These are phyloP conservation scores for Urophycis tenuis DNA, from an alignment of 2,797 vertebrate species.

Conservation along the genomic window DNA sequence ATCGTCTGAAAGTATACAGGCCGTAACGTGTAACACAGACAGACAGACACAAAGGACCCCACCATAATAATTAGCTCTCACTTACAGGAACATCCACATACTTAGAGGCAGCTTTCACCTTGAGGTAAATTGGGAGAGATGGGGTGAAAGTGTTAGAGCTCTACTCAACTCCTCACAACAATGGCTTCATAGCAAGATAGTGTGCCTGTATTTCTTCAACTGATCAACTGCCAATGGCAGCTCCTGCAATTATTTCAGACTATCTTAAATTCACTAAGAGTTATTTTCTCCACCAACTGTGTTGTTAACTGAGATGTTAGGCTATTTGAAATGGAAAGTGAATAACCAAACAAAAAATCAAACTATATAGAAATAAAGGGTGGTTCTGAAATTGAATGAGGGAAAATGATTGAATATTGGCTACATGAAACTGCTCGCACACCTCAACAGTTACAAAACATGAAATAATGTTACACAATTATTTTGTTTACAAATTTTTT, in stretches of 20 bases:
- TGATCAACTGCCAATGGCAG: conserved; percentile 17
- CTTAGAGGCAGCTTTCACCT: conserved; percentile 99
- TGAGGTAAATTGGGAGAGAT: conserved; percentile 57
- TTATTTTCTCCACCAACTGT: conserved; percentile 6
- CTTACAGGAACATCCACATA: conserved; percentile 99
- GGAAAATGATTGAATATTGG: conserved; percentile 1
- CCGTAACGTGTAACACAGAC: neutral
- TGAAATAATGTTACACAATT: neutral
- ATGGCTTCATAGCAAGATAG: conserved; percentile 19
- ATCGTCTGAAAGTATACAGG: neutral
- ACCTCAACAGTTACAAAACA: neutral
- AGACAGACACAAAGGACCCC: conserved; percentile 22
- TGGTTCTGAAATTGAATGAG: conserved; percentile 3
- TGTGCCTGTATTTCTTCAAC: neutral
- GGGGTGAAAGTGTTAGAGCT: conserved; percentile 39
- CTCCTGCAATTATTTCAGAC: conserved; percentile 16
- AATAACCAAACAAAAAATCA: neutral
- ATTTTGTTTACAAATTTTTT: neutral
- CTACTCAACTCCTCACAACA: conserved; percentile 24
- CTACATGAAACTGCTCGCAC: neutral
- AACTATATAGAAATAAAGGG: neutral
- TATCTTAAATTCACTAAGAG: conserved; percentile 36
- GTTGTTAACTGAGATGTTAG: conserved; percentile 32
- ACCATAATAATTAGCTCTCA: conserved; percentile 52
- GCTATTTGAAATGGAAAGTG: conserved; percentile 20